Percentiles rank a stretch among this genome's conserved stretches.
Evolutionary conservation across 2,113 vertebrate species (phyloP).

Genomic region (Oryzias woworae): DNA sequence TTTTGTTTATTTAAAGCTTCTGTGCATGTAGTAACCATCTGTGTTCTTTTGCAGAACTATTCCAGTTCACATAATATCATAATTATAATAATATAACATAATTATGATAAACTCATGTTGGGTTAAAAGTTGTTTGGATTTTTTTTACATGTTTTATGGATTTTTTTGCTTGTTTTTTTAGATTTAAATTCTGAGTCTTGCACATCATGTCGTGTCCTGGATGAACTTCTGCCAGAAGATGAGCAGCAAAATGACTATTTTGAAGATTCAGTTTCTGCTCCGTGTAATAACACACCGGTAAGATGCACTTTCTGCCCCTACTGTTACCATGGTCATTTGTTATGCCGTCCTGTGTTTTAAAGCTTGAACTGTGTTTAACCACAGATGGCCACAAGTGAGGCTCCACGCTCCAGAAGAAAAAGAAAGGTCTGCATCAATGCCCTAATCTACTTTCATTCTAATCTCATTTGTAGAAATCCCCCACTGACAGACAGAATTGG

Average conservation of each 20-base stretch:
- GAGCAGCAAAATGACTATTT: not conserved
- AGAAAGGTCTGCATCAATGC: conserved; percentile 57
- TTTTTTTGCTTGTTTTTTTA: too few species aligned
- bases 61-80: too few species aligned
- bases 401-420: conserved; percentile 31
- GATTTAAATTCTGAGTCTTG: not conserved
- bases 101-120: too few species aligned
- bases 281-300: conserved; percentile 52
- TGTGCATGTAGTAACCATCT: too few species aligned
- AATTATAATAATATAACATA: too few species aligned
- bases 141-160: too few species aligned
- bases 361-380: conserved; percentile 1
- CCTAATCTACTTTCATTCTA: conserved; percentile 17
- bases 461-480: conserved; percentile 31
- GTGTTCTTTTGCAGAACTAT: too few species aligned
- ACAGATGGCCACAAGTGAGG: conserved; percentile 11
- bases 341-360: not conserved
- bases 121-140: too few species aligned
- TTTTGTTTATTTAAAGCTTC: too few species aligned
- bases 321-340: too few species aligned
- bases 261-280: conserved; percentile 7
- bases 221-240: conserved; percentile 26
- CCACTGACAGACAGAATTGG: conserved; percentile 11
- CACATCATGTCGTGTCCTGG: not conserved
- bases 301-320: too few species aligned